Conservation (phyloP, 2,797 vertebrate genomes). For the Anas flavirostris region DNA sequence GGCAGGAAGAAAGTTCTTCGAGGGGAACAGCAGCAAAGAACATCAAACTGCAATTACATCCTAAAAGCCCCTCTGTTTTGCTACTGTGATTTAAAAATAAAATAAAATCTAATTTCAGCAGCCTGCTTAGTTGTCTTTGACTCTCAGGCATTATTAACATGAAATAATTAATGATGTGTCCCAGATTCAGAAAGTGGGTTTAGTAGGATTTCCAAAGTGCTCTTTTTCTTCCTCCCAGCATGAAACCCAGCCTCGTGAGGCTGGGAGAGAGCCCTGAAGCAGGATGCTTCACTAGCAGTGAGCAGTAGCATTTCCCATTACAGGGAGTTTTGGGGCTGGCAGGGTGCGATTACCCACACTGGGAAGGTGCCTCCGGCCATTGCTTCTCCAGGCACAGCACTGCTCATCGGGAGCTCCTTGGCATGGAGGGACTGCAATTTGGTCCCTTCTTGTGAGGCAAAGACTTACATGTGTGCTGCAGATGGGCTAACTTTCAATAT, state of each 20-base stretch:
- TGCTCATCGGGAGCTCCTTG: fast-evolving
- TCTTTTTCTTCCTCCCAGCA: not conserved
- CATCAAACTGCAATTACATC: not conserved
- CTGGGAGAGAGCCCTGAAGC: not conserved
- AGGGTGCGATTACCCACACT: fast-evolving
- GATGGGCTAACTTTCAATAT: not conserved
- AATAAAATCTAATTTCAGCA: not conserved
- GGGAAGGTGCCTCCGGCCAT: not conserved
- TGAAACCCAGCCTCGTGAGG: fast-evolving
- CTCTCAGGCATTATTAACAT: not conserved
- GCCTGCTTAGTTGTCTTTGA: not conserved
- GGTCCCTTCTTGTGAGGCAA: not conserved
- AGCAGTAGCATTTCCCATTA: not conserved
- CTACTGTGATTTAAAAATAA: not conserved
- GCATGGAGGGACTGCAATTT: not conserved
- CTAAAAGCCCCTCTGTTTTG: not conserved
- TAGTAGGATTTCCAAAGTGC: not conserved
- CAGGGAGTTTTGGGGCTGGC: not conserved
- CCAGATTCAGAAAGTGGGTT: not conserved
- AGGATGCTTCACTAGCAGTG: not conserved
- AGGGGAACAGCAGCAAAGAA: not conserved
- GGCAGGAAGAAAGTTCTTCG: not conserved
- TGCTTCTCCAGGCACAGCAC: not conserved
- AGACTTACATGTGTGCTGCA: not conserved
- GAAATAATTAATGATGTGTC: slow-evolving; percentile 32